phyloP scores from a whole-genome alignment of 1,140 invertebrate genomes.

The Neodiprion lecontei region DNA sequence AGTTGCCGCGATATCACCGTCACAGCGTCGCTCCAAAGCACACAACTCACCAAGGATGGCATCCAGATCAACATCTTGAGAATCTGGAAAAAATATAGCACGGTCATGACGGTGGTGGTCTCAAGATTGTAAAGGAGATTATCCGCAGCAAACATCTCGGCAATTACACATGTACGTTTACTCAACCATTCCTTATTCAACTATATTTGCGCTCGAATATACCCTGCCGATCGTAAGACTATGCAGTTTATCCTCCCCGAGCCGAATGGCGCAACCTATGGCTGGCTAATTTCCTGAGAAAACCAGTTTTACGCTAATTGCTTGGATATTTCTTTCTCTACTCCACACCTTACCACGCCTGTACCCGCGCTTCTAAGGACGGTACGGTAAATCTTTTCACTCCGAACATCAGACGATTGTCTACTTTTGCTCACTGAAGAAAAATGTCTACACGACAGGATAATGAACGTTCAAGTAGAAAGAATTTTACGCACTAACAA shows the following conservation, averaged over 20 bases:
- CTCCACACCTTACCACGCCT: not conserved
- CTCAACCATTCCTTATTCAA: too few relatives aligned
- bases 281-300: conserved; percentile 19
- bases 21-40: conserved; percentile 84
- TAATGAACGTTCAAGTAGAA: too few relatives aligned
- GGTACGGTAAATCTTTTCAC: not conserved
- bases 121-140: not conserved
- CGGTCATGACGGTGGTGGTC: not conserved
- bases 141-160: not conserved
- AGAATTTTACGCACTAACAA: too few relatives aligned
- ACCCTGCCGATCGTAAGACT: not conserved
- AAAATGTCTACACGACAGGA: too few relatives aligned
- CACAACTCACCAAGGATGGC: conserved; percentile 94
- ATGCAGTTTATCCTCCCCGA: conserved; percentile 1
- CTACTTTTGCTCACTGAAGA: too few relatives aligned
- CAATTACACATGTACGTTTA: too few relatives aligned
- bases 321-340: conserved; percentile 34
- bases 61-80: conserved; percentile 94
- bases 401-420: not conserved
- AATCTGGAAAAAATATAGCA: conserved; percentile 68
- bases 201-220: not conserved
- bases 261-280: not conserved
- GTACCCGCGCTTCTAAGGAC: not conserved
- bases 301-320: conserved; percentile 45
- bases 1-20: conserved; percentile 67